Conservation (phyloP, 2,888 invertebrate genomes). For the Hemicrepidius hirtus region DNA sequence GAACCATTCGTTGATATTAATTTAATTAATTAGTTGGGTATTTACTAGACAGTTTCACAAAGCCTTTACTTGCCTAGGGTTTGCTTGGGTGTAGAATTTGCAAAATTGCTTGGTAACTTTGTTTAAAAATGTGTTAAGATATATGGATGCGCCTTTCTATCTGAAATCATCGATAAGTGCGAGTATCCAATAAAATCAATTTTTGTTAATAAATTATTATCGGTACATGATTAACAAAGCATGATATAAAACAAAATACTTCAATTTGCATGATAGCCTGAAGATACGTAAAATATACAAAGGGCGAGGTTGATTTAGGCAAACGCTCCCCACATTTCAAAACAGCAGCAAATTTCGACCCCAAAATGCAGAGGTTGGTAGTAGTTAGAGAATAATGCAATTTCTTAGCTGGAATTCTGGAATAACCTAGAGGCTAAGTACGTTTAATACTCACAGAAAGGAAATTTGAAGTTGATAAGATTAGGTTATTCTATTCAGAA, state of each 20-base stretch:
- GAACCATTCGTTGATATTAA: neutral
- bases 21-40: neutral
- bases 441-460: slow-evolving; percentile 16
- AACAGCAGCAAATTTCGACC: slow-evolving; percentile 22
- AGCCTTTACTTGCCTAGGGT: neutral
- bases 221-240: too few species aligned
- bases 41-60: slow-evolving; percentile 1
- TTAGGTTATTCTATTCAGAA: slow-evolving; percentile 10
- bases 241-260: slow-evolving; percentile 33
- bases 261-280: slow-evolving; percentile 29
- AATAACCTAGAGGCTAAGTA: slow-evolving; percentile 6
- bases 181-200: too few species aligned
- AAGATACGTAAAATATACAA: slow-evolving; percentile 16
- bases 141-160: too few species aligned
- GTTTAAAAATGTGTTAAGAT: too few species aligned
- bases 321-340: slow-evolving; percentile 22
- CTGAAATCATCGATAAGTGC: too few species aligned
- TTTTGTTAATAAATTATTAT: too few species aligned
- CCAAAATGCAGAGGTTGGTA: slow-evolving; percentile 13
- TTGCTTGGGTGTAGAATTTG: neutral
- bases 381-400: slow-evolving; percentile 20
- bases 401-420: slow-evolving; percentile 24
- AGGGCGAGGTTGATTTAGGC: slow-evolving; percentile 31
- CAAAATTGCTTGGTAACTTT: too few species aligned
- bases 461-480: slow-evolving; percentile 18